Percentiles rank a stretch among this genome's conserved stretches.
phyloP scores from a whole-genome alignment of 2,797 vertebrate species.

The Gallinago stenura region DNA sequence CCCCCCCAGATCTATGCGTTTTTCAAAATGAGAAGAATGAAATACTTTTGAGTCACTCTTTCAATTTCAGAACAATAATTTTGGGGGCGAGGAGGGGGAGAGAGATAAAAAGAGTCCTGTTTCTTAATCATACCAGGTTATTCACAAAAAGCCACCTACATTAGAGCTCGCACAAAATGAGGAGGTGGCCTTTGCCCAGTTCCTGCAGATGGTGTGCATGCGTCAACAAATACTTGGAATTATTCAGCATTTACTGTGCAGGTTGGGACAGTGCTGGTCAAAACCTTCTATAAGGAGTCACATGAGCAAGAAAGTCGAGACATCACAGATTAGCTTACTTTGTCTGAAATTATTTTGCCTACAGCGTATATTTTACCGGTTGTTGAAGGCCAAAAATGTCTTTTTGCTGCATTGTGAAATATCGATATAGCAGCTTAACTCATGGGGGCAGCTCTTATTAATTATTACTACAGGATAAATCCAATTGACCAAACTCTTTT shows the following conservation, averaged over 20 bases:
- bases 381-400: not conserved
- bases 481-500: not conserved
- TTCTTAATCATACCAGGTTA: not conserved
- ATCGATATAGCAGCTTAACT: not conserved
- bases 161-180: not conserved
- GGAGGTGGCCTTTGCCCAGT: not conserved
- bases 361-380: not conserved
- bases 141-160: not conserved
- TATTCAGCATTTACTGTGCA: not conserved
- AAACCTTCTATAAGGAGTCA: slow-evolving; percentile 36
- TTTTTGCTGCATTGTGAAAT: not conserved
- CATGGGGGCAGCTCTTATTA: not conserved
- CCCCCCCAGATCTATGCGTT: not conserved
- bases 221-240: not conserved
- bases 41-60: not conserved
- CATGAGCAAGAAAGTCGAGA: slow-evolving; percentile 57
- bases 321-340: slow-evolving; percentile 23
- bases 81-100: accelerated
- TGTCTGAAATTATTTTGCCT: not conserved
- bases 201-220: not conserved
- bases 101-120: not conserved
- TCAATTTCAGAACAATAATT: not conserved
- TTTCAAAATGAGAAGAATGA: not conserved
- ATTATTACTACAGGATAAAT: not conserved
- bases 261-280: slow-evolving; percentile 12